Base-by-base conservation (phyloP, 2,797 vertebrate species). In the Rhinoraja longicauda region DNA sequence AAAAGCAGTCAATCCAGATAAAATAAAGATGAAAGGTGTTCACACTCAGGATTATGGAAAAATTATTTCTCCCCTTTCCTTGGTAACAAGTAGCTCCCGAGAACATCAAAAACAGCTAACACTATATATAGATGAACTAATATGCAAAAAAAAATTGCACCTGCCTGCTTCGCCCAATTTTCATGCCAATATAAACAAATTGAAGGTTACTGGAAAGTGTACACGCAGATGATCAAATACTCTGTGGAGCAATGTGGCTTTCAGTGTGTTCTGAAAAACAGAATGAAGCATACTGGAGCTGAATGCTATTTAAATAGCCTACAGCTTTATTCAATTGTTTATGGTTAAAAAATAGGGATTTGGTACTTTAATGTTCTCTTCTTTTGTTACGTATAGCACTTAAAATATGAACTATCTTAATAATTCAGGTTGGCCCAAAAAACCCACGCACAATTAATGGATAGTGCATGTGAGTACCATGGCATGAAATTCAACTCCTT, bases 121-220 rank as follows among this genome's bases (percentile, higher is more conserved):
- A 88, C 84, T 67, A 67, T 67, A 88, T 24, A n/a, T 88, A 67
- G n/a, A 67, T 67, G 88, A 67, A 36, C 62, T 86, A 17, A 15
- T 86, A 86, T 36, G 36, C 36, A 67, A 67, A 29, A 64, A 21
- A 21, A 32, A 62, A 86, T n/a, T 88, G 84, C 84, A 88, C 59
- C 84, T 67, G 62, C 84, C 62, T 67, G 84, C 59, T 88, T 88
- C 84, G 88, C 62, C 17, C 84, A 88, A 67, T 8, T 88, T 32
- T 67, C n/a, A 64, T 21, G 62, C 84, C 84, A 67, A 88, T 88
- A 24, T 67, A 88, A 88, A 88, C 84, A 88, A n/a, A 88, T 12
- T 88, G 84, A 88, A 88, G 84, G 84, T 88, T 88, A 88, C 17
- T 67, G 62, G 62, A 88, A 88, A 62, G 82, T 64, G 62, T 36